Base-by-base conservation (phyloP, 1,140 invertebrate genomes). In the Drosophila kikkawai region DNA sequence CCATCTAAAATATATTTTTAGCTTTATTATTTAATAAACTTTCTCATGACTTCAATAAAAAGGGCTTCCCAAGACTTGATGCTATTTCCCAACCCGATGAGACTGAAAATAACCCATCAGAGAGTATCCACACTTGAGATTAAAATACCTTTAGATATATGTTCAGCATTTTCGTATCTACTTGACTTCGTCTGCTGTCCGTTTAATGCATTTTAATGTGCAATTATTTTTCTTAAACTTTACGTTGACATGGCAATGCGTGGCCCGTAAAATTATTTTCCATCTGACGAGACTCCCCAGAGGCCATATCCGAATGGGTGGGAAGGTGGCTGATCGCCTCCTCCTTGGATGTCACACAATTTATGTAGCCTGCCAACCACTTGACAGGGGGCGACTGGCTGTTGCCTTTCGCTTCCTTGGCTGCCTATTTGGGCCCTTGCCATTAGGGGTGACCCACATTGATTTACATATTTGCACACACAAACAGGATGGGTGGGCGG, bases 391-490 rank as follows among this genome's bases (percentile, higher is more conserved):
- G 37, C 47, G 58, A 12, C 44, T 36, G 51, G 57, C 60, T 67
- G 75, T 47, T 45, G 71, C 60, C 58, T 59, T 79, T 41, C 67
- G 60, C 60, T 26, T 26, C 59, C 57, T 41, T 71, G 41, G 29
- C 47, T 57, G 13, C 32, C 57, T 58, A 50, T 78, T 65, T 17
- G 66, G 47, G 61, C 42, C 74, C 64, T 78, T 82, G 79, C 73
- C 80, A 79, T 82, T 79, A 55, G 69, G 60, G 75, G 48, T 64
- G 60, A 88, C 84, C 77, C 77, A 78, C 70, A 87, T 79, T 79
- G 81, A 88, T 88, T 88, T 84, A 88, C 84, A 88, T 88, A 88
- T 88, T 81, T 88, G 69, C 70, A 79, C 59, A 82, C 60, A 56
- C 29, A 55, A 64, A 61, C 44, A 80, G 59, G 69, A 44, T 44